Conservation (phyloP, 2,888 invertebrate species). For the Thymelicus lineola region DNA sequence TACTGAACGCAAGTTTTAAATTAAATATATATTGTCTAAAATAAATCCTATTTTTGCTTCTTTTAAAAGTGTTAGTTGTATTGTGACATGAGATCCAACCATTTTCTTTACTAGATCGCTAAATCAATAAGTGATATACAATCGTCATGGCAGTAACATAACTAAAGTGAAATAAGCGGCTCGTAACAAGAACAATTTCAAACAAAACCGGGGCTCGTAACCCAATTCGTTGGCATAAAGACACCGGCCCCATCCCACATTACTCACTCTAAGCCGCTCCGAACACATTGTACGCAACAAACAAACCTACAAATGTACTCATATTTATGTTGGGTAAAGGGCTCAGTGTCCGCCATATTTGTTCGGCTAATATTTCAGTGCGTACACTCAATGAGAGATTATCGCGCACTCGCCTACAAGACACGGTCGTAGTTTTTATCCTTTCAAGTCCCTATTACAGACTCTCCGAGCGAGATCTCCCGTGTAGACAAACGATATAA, state of each 20-base stretch:
- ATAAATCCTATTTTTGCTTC: no score
- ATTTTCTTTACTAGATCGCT: no score
- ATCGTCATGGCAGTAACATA: background rate
- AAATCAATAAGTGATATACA: no score
- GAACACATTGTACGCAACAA: conserved; percentile 41
- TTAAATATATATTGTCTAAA: no score
- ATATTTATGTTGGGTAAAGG: conserved; percentile 42
- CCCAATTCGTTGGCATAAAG: conserved; percentile 29
- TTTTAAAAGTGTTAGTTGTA: no score
- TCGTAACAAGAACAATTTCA: conserved; percentile 1
- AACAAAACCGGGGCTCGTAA: background rate
- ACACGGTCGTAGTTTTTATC: conserved; percentile 2
- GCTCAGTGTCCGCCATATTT: conserved; percentile 43
- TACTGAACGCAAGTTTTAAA: no score
- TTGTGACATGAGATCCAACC: no score
- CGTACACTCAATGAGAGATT: conserved; percentile 40
- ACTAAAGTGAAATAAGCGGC: background rate
- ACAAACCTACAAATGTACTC: conserved; percentile 46
- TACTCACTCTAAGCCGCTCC: conserved; percentile 43
- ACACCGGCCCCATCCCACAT: conserved; percentile 36
- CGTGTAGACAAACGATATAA: no score
- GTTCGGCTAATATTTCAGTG: conserved; percentile 44
- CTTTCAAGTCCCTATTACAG: no score
- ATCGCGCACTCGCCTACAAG: conserved; percentile 15
- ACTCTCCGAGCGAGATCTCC: no score